Percentiles rank a stretch among this genome's conserved stretches.
These are phyloP conservation scores for Nanorana parkeri DNA, from an alignment of 2,113 vertebrate species.

Conservation along the genomic window DNA sequence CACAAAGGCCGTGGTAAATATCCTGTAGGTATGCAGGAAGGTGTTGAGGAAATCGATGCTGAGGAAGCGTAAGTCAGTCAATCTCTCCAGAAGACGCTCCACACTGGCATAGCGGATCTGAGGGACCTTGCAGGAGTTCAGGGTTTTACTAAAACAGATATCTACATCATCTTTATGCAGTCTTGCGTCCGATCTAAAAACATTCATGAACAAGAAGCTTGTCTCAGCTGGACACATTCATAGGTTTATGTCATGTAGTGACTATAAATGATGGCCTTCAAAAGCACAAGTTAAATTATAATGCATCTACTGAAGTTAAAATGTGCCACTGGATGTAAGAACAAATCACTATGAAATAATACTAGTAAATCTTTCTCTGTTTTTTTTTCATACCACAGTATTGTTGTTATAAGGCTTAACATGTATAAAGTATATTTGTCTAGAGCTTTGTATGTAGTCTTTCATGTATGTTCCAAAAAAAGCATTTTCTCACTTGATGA, in stretches of 20 bases:
- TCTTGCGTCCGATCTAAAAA: constrained; percentile 89
- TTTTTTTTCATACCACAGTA: too few species aligned
- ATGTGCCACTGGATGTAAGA: background rate
- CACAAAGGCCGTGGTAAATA: constrained; percentile 89
- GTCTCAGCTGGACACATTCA: background rate
- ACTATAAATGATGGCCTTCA: background rate
- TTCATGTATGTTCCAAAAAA: too few species aligned
- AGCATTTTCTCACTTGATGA: too few species aligned
- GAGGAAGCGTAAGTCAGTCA: constrained; percentile 95
- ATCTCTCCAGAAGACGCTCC: constrained; percentile 91
- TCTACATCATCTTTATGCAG: constrained; percentile 96
- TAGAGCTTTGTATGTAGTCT: too few species aligned
- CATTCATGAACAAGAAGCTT: constrained; percentile 48
- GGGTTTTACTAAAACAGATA: constrained; percentile 98
- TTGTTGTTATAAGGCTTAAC: too few species aligned
- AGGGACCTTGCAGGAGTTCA: constrained; percentile 99
- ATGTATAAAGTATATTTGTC: too few species aligned
- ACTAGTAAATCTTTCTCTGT: background rate
- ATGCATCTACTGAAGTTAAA: background rate
- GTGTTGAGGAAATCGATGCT: constrained; percentile 99
- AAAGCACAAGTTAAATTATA: background rate
- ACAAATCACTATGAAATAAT: background rate
- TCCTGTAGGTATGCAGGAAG: constrained; percentile 97
- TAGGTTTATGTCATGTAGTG: background rate
- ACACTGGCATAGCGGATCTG: constrained; percentile 97